phyloP scores from a whole-genome alignment of 2,888 invertebrate genomes.

The Eristalinus sepulchralis region DNA sequence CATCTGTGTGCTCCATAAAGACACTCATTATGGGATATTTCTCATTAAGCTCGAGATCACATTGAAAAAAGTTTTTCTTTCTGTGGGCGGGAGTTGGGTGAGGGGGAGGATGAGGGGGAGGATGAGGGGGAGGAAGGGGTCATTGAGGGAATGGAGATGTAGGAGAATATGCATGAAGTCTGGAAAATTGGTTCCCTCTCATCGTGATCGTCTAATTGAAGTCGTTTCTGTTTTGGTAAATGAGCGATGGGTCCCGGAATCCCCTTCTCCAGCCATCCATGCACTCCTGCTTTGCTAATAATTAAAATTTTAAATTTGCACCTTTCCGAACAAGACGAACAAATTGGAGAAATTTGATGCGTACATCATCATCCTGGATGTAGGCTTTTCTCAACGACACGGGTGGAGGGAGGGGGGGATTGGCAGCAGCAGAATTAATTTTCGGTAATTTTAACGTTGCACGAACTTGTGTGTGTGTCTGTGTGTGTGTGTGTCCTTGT shows the following conservation, averaged over 20 bases:
- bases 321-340: slow-evolving; percentile 14
- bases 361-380: background rate
- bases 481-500: slow-evolving; percentile 38
- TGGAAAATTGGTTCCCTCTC: background rate
- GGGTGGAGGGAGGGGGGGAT: background rate
- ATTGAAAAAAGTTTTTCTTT: slow-evolving; percentile 14
- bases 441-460: slow-evolving; percentile 33
- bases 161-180: background rate
- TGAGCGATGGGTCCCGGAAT: background rate
- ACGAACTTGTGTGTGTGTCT: slow-evolving; percentile 1
- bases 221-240: slow-evolving; percentile 1
- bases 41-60: slow-evolving; percentile 35
- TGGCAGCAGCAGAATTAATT: slow-evolving; percentile 52
- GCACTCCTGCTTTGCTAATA: slow-evolving; percentile 24
- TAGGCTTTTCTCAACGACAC: background rate
- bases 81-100: too few relatives aligned
- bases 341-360: background rate
- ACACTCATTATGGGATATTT: slow-evolving; percentile 44
- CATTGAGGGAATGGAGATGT: too few relatives aligned
- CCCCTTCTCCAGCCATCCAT: background rate
- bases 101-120: too few relatives aligned
- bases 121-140: too few relatives aligned
- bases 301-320: slow-evolving; percentile 55
- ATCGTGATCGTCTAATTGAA: slow-evolving; percentile 34
- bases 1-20: slow-evolving; percentile 5